Conservation (phyloP, 2,888 invertebrate genomes). For the Lottia gigantea region DNA sequence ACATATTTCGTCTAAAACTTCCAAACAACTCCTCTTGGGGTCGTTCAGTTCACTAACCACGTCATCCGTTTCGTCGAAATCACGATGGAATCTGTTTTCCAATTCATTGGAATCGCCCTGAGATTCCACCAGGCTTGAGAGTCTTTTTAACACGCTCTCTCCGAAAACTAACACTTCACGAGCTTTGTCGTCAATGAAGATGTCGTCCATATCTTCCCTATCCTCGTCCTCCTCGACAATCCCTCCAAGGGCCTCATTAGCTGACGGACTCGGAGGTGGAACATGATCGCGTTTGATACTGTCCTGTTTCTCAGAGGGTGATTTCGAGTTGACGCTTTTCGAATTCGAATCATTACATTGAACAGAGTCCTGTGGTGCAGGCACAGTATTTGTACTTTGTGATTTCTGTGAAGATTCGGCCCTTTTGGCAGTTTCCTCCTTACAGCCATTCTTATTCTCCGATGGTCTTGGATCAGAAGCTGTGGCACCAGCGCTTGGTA, state of each 20-base stretch:
- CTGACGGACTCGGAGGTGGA: constrained; percentile 52
- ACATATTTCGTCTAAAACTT: not conserved
- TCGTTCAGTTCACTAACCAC: constrained; percentile 4
- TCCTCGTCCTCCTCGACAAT: constrained; percentile 33
- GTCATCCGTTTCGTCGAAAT: constrained; percentile 6
- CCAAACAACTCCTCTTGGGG: not conserved
- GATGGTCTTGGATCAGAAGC: no score
- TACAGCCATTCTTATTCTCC: no score
- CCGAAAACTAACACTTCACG: constrained; percentile 42
- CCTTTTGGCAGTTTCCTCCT: no score
- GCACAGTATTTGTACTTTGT: no score
- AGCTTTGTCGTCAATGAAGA: constrained; percentile 21
- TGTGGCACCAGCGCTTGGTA: not conserved
- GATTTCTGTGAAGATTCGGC: no score
- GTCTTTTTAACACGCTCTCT: constrained; percentile 47
- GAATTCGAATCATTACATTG: no score
- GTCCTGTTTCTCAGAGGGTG: no score
- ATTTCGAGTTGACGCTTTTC: no score
- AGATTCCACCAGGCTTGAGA: constrained; percentile 49
- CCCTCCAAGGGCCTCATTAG: constrained; percentile 37
- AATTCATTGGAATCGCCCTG: constrained; percentile 25
- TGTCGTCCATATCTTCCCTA: constrained; percentile 23
- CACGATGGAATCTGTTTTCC: constrained; percentile 5
- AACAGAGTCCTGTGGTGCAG: no score
- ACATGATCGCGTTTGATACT: constrained; percentile 21